phyloP scores from a whole-genome alignment of 30 jellyfish, hydroid and myxozoan species.

The Catostylus mosaicus region DNA sequence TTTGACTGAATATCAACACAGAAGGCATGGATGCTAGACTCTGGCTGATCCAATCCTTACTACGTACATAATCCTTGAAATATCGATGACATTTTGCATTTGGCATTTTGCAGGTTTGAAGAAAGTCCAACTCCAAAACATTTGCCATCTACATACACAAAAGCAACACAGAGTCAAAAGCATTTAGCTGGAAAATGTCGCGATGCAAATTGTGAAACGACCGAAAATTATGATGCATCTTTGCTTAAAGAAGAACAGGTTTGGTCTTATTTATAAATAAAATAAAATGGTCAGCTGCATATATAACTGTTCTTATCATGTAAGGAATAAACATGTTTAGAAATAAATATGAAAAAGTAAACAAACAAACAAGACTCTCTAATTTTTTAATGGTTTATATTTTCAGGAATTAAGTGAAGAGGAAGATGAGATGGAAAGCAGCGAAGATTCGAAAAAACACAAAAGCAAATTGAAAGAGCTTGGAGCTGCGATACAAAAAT shows the following conservation, averaged over 20 bases:
- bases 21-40: background rate
- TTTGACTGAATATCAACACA: too few relatives aligned
- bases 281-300: too few relatives aligned
- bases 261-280: background rate
- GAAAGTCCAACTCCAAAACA: constrained; percentile 68
- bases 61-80: too few relatives aligned
- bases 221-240: constrained; percentile 76
- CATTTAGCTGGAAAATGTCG: constrained; percentile 67
- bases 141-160: constrained; percentile 50
- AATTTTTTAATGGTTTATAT: background rate
- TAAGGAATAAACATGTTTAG: background rate
- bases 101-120: constrained; percentile 49
- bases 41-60: background rate
- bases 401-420: constrained; percentile 81
- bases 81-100: too few relatives aligned
- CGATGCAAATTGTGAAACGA: constrained; percentile 55
- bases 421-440: constrained; percentile 50
- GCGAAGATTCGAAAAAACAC: constrained; percentile 36
- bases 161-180: constrained; percentile 40
- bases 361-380: background rate
- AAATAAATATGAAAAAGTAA: background rate
- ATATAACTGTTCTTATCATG: too few relatives aligned
- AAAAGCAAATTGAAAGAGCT: constrained; percentile 63
- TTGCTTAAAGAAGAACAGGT: constrained; percentile 94
- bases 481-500: constrained; percentile 64